Base-by-base conservation (phyloP, 2,113 vertebrate species). In the Thermophis baileyi region DNA sequence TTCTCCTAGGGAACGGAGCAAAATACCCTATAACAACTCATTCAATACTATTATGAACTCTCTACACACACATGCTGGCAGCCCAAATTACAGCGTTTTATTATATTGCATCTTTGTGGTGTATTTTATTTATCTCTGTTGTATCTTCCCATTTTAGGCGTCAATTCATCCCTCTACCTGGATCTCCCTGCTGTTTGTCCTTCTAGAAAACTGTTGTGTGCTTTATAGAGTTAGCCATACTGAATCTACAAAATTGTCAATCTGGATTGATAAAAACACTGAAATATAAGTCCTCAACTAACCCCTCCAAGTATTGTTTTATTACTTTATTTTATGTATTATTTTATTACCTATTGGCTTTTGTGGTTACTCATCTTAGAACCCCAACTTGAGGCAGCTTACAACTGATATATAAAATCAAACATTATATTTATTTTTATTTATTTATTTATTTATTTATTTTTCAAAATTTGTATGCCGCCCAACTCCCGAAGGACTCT, bases 61-160 rank as follows among this genome's bases (percentile, higher is more conserved):
- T 90, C 94, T 95, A 92, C 89, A 63, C 89, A 46, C 93, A 97
- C 97, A 97, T 54, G 96, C 97, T 97, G 97, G 94, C 95, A 97
- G 93, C 46, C 89, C 95, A 97, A 97, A 98, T 98, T 96, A 97
- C 96, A 97, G 97, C 96, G 93, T 97, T 98, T 98, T 97, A 97
- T 97, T 97, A 97, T 97, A 97, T 96, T 97, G 96, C 92, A 95
- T 97, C 96, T 98, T 97, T 96, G 94, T 95, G 92, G 85, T 96
- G 94, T 96, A 94, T 97, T 98, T 98, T 97, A 96, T 97, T 97
- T 98, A 97, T 97, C 96, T 97, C 97, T 95, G 95, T 96, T 96
- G 95, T 94, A 94, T 92, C 93, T 93, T 96, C 88, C 89, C 91
- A 87, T 93, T 97, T 96, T 87, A 88, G 96, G 95, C 94, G 91